Percentiles rank a stretch among this genome's conserved stretches.
Conservation (phyloP, 2,888 invertebrate genomes). For the Lissocephala sabroskyi region DNA sequence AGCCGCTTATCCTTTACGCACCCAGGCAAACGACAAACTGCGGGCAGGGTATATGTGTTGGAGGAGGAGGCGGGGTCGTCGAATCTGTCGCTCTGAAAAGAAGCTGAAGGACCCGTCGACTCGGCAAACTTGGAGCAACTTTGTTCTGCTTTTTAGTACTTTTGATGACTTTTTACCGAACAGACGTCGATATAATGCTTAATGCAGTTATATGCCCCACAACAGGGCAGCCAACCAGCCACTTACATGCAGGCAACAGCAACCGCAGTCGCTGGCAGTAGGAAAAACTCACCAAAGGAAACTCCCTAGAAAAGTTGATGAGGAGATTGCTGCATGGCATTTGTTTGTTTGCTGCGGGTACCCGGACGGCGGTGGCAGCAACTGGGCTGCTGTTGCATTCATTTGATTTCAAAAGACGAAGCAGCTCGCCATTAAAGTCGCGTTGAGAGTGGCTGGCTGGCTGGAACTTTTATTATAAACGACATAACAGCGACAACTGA, state of each 20-base stretch:
- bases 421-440: slow-evolving; percentile 54
- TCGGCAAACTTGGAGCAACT: slow-evolving; percentile 49
- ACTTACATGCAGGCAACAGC: slow-evolving; percentile 56
- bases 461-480: slow-evolving; percentile 53
- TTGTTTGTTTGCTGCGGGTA: slow-evolving; percentile 18
- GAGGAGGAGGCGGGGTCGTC: too few relatives aligned
- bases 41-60: too few relatives aligned
- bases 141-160: slow-evolving; percentile 65
- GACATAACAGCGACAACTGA: slow-evolving; percentile 64
- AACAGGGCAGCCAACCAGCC: slow-evolving; percentile 16
- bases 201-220: slow-evolving; percentile 62
- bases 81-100: too few relatives aligned
- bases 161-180: slow-evolving; percentile 64
- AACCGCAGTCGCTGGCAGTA: neutral
- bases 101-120: slow-evolving; percentile 17
- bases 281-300: neutral
- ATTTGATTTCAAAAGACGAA: slow-evolving; percentile 66
- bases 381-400: slow-evolving; percentile 35
- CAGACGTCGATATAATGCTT: slow-evolving; percentile 66
- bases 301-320: slow-evolving; percentile 32
- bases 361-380: slow-evolving; percentile 10
- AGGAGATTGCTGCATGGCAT: slow-evolving; percentile 26
- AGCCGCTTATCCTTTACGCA: too few relatives aligned
- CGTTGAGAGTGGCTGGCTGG: slow-evolving; percentile 32
- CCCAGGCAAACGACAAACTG: too few relatives aligned